phyloP scores from a whole-genome alignment of 2,113 vertebrate species.

The Amazona vittata region DNA sequence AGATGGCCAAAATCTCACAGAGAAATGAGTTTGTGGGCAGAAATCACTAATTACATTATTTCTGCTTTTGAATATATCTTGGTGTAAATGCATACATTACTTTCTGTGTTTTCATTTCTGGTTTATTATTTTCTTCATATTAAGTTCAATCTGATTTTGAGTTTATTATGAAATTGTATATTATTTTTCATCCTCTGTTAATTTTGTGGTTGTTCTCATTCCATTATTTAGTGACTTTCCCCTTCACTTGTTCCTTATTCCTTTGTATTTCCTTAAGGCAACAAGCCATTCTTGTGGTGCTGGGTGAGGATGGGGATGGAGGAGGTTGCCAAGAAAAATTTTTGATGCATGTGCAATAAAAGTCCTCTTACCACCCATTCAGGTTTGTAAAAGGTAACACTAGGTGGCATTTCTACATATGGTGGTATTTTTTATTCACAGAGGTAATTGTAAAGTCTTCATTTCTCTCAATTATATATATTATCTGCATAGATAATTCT shows the following conservation, averaged over 20 bases:
- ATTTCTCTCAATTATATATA: background rate
- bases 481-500: background rate
- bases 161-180: background rate
- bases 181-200: background rate
- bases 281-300: background rate
- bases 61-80: background rate
- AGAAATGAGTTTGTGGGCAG: background rate
- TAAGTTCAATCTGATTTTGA: background rate
- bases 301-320: background rate
- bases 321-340: background rate
- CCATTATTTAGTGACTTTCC: background rate
- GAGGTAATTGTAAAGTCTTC: background rate
- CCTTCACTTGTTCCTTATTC: background rate
- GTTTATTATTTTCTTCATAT: background rate
- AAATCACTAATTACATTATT: slow-evolving; percentile 14
- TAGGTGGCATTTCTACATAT: background rate
- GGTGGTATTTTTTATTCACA: background rate
- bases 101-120: background rate
- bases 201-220: background rate
- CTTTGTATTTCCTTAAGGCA: background rate
- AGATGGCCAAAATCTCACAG: slow-evolving; percentile 15
- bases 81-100: background rate
- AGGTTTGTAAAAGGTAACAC: background rate
- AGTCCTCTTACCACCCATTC: background rate
- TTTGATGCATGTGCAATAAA: background rate